Base-by-base conservation (phyloP, 1,140 invertebrate genomes). In the Eurosta solidaginis region DNA sequence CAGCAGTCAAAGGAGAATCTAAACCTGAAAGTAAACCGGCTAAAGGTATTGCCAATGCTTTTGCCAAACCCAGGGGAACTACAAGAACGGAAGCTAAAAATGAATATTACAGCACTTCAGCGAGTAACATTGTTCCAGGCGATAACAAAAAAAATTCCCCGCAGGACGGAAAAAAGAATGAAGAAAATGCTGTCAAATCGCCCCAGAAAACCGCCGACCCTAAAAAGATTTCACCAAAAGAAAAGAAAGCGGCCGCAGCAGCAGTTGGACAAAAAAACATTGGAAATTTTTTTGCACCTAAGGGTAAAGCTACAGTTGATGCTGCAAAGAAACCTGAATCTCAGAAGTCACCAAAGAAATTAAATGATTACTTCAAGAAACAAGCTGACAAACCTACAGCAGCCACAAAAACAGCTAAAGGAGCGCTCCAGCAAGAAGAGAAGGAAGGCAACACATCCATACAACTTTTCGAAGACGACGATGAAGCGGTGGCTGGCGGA, bases 311-410 rank as follows among this genome's bases (percentile, higher is more conserved):
- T 45, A 17, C 63, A 52, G 36, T 63, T 14, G 50, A 84, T 9
- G 7, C 74, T n/a, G 78, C 78, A 0, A 84, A 86, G 77, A 29
- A 82, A 52, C 25, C 78, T 6, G n/a, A 4, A 10, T 14, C 25
- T n/a, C 52, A 63, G 80, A 85, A 59, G 3, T 79, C 7, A 36
- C 82, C 17, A 44, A 75, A 77, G 25, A 82, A 81, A 76, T 82
- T 86, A 81, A 79, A 84, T 17, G 85, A 80, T 76, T 86, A 82
- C 76, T 81, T 86, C 0, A 86, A 84, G 42, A 86, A 86, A 76
- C 82, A 85, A 54, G 68, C 80, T 17, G 79, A 79, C 3, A 76
- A 50, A 42, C 81, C 78, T 12, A 74, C 73, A 54, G 4, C 10
- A 29, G 9, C 29, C 42, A 78, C 78, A 3, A 74, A 73, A 54